A percentile compares a stretch with the other conserved stretches of the same genome.
These are phyloP conservation scores for Hippocampus abdominalis DNA, from an alignment of 2,113 vertebrate genomes.

Conservation along the genomic window DNA sequence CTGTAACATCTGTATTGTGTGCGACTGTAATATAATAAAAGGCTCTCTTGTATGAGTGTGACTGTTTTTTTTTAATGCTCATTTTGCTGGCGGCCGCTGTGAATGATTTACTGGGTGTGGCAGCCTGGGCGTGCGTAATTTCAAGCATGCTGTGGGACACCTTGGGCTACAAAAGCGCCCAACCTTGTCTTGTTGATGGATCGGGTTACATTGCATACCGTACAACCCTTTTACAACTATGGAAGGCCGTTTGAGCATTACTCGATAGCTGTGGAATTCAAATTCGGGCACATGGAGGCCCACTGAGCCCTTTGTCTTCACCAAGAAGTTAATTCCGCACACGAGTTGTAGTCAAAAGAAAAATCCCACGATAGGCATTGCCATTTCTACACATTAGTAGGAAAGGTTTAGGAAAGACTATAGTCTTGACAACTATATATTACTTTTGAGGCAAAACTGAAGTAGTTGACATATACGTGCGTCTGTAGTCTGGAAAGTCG, in stretches of 20 bases:
- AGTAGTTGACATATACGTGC: no score
- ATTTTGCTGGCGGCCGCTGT: slow-evolving; percentile 3
- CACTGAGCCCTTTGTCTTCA: no score
- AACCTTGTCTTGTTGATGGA: not conserved
- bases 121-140: slow-evolving; percentile 7
- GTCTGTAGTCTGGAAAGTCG: no score
- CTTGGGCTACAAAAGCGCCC: not conserved
- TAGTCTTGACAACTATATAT: no score
- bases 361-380: no score
- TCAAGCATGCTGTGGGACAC: slow-evolving; percentile 1
- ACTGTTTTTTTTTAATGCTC: not conserved
- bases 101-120: slow-evolving; percentile 59
- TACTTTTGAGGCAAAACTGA: no score
- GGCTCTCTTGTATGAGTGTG: not conserved
- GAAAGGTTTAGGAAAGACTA: no score
- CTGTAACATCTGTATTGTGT: not conserved
- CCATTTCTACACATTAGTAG: no score
- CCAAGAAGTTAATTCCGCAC: no score
- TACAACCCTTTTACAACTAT: not conserved
- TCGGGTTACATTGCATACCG: not conserved
- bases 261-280: no score
- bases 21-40: slow-evolving; percentile 5
- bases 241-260: not conserved
- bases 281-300: no score
- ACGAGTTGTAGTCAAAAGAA: no score